These are phyloP conservation scores for Sesamia nonagrioides DNA, from an alignment of 1,140 invertebrate genomes.

Conservation along the genomic window DNA sequence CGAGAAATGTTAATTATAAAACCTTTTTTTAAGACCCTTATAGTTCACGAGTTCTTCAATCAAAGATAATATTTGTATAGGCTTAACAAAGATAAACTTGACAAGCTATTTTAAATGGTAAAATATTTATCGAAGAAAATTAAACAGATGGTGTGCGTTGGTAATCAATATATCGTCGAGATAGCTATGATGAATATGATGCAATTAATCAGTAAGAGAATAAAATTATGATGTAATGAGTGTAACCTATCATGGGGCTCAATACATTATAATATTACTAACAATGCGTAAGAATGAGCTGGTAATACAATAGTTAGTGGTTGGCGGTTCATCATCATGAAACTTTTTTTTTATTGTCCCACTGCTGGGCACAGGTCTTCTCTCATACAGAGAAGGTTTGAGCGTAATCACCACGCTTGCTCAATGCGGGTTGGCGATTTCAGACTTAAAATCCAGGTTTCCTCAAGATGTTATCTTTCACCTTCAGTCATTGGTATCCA, in stretches of 20 bases:
- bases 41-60: too few relatives aligned
- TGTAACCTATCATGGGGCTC: background rate
- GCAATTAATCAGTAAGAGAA: constrained; percentile 13
- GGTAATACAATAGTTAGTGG: background rate
- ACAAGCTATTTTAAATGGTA: background rate
- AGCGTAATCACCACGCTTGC: too few relatives aligned
- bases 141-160: background rate
- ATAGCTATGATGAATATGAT: constrained; percentile 10
- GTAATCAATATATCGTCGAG: constrained; percentile 15
- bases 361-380: too few relatives aligned
- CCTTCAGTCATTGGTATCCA: too few relatives aligned
- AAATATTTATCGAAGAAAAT: constrained; percentile 1
- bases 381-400: too few relatives aligned
- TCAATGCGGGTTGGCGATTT: too few relatives aligned
- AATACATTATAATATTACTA: background rate
- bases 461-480: too few relatives aligned
- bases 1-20: background rate
- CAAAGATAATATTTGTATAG: background rate
- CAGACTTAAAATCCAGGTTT: too few relatives aligned
- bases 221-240: background rate
- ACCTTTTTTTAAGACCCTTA: background rate
- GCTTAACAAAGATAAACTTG: background rate
- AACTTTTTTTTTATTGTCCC: too few relatives aligned
- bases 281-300: constrained; percentile 15
- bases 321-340: too few relatives aligned